Evolutionary conservation across 2,797 vertebrate genomes (phyloP).

Genomic region (Danio kyathit): DNA sequence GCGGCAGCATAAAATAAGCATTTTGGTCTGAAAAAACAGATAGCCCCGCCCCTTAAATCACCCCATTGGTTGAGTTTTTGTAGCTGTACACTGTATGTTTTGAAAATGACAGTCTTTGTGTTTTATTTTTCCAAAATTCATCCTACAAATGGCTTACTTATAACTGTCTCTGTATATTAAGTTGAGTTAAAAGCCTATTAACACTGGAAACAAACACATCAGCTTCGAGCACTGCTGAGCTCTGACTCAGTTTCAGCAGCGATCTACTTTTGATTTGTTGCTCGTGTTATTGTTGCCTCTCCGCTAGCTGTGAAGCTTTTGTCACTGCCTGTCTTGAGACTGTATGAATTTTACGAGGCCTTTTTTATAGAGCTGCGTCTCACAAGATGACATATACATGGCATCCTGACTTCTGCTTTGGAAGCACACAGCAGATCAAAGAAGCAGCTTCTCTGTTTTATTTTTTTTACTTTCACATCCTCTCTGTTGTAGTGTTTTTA

Average conservation of each 20-base stretch:
- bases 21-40: too few species aligned
- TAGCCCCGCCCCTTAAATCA: too few species aligned
- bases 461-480: constrained; percentile 49
- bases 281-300: constrained; percentile 31
- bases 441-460: constrained; percentile 21
- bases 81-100: constrained; percentile 21
- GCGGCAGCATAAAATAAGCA: too few species aligned
- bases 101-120: not conserved
- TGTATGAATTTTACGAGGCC: constrained; percentile 24
- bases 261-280: constrained; percentile 20
- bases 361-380: constrained; percentile 31
- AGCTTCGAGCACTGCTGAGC: not conserved
- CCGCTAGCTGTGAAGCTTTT: constrained; percentile 19
- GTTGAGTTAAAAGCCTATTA: not conserved
- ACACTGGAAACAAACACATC: not conserved
- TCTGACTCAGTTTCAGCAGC: not conserved
- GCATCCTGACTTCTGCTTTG: constrained; percentile 28
- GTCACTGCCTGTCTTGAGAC: constrained; percentile 22
- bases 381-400: constrained; percentile 37
- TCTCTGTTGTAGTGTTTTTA: constrained; percentile 51
- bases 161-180: not conserved
- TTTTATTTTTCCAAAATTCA: not conserved
- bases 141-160: not conserved
- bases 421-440: constrained; percentile 52
- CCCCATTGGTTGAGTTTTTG: not conserved